Conservation (phyloP, 2,888 invertebrate genomes). For the Poecilus cupreus region DNA sequence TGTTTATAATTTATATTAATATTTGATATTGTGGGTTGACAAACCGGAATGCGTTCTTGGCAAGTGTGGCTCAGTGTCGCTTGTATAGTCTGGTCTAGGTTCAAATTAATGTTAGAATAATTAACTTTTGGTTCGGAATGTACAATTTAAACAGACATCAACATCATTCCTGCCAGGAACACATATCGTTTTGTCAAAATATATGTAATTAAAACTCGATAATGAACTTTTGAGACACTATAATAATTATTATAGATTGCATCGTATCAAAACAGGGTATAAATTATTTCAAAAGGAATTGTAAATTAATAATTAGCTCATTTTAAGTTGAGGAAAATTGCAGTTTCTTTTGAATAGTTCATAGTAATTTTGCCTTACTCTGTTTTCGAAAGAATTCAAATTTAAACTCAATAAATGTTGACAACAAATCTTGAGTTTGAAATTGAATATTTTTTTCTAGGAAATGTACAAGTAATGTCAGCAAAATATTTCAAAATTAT, state of each 20-base stretch:
- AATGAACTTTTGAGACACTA: no score
- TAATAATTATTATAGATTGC: neutral
- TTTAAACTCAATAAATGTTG: neutral
- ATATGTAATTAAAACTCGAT: no score
- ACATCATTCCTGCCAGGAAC: no score
- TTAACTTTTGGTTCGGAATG: no score
- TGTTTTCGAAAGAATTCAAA: conserved; percentile 5
- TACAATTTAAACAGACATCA: no score
- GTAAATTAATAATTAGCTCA: neutral
- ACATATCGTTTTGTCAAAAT: no score
- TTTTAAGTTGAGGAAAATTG: neutral
- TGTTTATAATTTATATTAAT: no score
- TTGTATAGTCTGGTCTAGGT: no score
- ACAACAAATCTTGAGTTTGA: neutral
- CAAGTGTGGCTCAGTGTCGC: no score
- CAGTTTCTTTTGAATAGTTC: conserved; percentile 23
- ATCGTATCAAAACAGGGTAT: conserved; percentile 27
- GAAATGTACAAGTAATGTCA: conserved; percentile 5
- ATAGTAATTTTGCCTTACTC: conserved; percentile 16
- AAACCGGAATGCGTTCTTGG: no score
- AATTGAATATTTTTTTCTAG: neutral
- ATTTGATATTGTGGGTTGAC: no score
- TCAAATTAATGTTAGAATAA: no score
- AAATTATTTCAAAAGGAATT: conserved; percentile 19
- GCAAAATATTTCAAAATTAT: conserved; percentile 12